These are phyloP conservation scores for Achlya flavicornis DNA, from an alignment of 2,888 invertebrate genomes.

Conservation along the genomic window DNA sequence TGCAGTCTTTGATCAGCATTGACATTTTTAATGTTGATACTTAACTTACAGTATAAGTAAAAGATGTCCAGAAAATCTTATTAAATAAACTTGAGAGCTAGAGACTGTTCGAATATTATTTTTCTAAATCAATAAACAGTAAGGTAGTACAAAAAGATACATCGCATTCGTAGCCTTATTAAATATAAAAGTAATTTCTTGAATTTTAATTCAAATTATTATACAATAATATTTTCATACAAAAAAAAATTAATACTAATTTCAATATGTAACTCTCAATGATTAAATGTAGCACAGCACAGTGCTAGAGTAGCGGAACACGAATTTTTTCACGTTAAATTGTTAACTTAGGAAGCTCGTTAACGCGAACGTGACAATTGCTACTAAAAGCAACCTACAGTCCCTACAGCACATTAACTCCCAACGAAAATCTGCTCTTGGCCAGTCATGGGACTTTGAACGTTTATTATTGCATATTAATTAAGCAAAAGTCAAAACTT, in stretches of 20 bases:
- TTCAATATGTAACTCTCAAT: conserved; percentile 1
- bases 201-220: too few relatives aligned
- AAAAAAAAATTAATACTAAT: not conserved
- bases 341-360: conserved; percentile 80
- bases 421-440: conserved; percentile 59
- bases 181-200: too few relatives aligned
- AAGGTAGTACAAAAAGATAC: too few relatives aligned
- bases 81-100: not conserved
- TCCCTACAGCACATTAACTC: conserved; percentile 64
- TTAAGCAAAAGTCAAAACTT: too few relatives aligned
- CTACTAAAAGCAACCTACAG: conserved; percentile 64
- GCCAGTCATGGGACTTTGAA: conserved; percentile 37
- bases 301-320: conserved; percentile 26
- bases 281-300: not conserved
- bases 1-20: conserved; percentile 42
- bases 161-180: too few relatives aligned
- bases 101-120: not conserved
- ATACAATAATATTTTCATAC: not conserved
- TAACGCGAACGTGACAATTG: conserved; percentile 79
- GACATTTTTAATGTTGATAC: not conserved
- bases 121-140: not conserved
- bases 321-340: conserved; percentile 78
- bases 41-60: not conserved
- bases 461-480: conserved; percentile 28
- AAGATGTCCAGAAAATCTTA: not conserved